Evolutionary conservation across 1,140 invertebrate species (phyloP), one percentile per base, ranked within the genome.

Genomic region (Caenorhabditis remanei): DNA sequence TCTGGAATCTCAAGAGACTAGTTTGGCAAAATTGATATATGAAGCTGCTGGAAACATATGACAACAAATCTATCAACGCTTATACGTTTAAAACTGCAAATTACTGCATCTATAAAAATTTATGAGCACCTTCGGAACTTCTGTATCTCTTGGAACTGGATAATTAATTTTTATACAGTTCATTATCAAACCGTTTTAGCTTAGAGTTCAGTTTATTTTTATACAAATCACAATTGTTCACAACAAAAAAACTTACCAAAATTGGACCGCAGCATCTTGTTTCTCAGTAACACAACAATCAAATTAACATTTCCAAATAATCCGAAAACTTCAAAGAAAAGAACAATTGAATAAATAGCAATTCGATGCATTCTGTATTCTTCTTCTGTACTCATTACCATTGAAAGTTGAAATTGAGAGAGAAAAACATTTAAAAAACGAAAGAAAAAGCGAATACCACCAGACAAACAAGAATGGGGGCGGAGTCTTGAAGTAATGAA

Each of bases 231-330:
- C 32, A 32, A 2, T 32, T 32, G 2, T 58, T 4, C 4, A 58
- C 14, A 58, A n/a, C 6, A 63, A 63, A 63, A 32, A 24, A 63
- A 63, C 65, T 71, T 43, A 71, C 65, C 65, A 71, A 71, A 71
- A 71, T 71, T 71, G 0, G 65, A 71, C 21, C 65, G 43, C 65
- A 71, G 46, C 16, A 71, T 46, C 24, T 71, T 71, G 19, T 71
- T 71, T 19, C 65, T 71, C 41, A 71, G 46, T 32, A 71, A 43
- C 2, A 71, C 41, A 2, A n/a, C 40, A 46, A 71, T 71, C 65
- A 71, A 71, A 71, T 71, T 71, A 46, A 71, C 8, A 71, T 71
- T 71, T 43, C 65, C 65, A 71, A 71, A 46, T 46, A 71, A 71
- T 71, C 65, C 65, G 21, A 71, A 46, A 71, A 71, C 8, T 71